Evolutionary conservation across 2,797 vertebrate genomes (phyloP).

Genomic region (Chrosomus eos): DNA sequence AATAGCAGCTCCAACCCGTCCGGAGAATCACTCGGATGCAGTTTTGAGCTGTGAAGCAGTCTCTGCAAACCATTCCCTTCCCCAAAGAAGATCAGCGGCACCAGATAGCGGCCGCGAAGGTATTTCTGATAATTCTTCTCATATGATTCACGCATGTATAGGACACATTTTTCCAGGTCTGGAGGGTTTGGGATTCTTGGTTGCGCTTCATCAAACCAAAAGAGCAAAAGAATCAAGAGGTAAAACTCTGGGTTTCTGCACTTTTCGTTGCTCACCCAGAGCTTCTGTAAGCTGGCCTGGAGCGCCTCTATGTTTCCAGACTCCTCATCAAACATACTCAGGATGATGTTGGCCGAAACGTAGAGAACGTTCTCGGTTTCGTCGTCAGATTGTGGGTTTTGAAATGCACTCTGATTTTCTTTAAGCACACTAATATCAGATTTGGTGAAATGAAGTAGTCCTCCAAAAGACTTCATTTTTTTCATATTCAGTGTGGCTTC

Average conservation of each 20-base stretch:
- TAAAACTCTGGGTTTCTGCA: neutral
- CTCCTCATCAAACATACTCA: neutral
- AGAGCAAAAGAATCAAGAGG: constrained; percentile 21
- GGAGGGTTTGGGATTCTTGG: neutral
- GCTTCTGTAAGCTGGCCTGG: neutral
- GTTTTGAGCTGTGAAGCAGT: neutral
- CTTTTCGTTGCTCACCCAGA: neutral
- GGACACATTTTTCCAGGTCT: neutral
- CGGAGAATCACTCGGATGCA: neutral
- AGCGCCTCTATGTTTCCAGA: neutral
- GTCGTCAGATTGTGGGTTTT: neutral
- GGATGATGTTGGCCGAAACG: neutral
- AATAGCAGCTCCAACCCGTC: neutral
- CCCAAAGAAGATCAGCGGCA: constrained; percentile 33
- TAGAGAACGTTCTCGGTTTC: neutral
- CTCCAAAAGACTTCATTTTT: neutral
- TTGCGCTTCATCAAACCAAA: constrained; percentile 8
- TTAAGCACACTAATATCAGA: neutral
- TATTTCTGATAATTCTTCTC: neutral
- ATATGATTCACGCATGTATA: neutral
- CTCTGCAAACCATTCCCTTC: neutral
- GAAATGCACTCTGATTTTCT: neutral
- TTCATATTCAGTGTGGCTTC: neutral
- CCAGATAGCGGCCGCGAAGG: constrained; percentile 17
- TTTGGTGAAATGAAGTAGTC: neutral